Conservation (phyloP, 1,140 invertebrate genomes). For the Oreohelix idahoensis region DNA sequence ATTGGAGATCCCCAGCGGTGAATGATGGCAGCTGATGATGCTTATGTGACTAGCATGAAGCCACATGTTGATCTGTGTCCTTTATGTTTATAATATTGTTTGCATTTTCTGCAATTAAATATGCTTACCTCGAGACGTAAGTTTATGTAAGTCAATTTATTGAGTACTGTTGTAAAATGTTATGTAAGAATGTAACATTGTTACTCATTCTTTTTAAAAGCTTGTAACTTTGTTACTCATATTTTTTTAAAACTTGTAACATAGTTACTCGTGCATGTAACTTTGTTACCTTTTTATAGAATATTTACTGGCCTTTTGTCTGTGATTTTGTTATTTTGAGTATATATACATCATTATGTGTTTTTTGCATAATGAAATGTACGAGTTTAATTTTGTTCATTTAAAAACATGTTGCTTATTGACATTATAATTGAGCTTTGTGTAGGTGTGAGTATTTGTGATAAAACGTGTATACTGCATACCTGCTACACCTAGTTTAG, state of each 20-base stretch:
- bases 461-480: background rate
- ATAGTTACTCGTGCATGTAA: no score
- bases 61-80: no score
- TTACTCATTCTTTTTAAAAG: background rate
- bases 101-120: background rate
- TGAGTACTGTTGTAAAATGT: background rate
- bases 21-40: no score
- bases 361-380: background rate
- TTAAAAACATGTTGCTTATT: background rate
- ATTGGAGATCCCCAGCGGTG: no score
- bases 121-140: background rate
- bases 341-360: background rate
- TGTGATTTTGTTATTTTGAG: conserved; percentile 8
- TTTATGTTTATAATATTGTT: no score
- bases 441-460: background rate
- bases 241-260: background rate
- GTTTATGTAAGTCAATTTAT: background rate
- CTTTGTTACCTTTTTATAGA: no score
- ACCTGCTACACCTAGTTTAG: background rate
- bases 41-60: no score
- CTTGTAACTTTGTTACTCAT: background rate
- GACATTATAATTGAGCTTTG: background rate
- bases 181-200: background rate
- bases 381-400: background rate
- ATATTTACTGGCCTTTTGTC: background rate